Evolutionary conservation across 2,888 invertebrate species (phyloP), one percentile per base, ranked within the genome.

Genomic region (Hesperia comma): DNA sequence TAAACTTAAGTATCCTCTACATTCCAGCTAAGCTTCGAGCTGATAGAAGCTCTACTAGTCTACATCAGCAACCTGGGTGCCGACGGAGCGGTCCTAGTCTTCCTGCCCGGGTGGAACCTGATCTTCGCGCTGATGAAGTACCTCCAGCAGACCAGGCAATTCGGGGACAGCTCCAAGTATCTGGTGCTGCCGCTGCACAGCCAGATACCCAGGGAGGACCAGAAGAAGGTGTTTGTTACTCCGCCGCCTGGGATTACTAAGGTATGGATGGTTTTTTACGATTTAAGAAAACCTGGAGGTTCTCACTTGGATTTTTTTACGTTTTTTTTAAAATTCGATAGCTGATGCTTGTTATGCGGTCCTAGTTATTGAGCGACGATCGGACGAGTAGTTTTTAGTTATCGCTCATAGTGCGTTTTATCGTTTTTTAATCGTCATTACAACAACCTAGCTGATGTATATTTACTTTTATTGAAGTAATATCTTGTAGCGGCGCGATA

Each of bases 81-180:
- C 37, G 95, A 96, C 0, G 99, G 99, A 0, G 98, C 99, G 0
- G 95, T 99, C 0, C 92, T 99, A 0, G 93, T 99, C 2, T 99
- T 99, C 85, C 92, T 99, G 0, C 99, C 99, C 0, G 99, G 99
- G 0, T 99, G 99, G 99, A 99, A 98, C 90, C 92, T 98, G 14
- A 99, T 99, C 77, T 98, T 98, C 87, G 96, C 97, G 0, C 92
- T 99, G 61, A 96, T 98, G 95, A 96, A 96, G 81, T 96, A 96
- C 78, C 92, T 99, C 40, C 73, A 70, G 14, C 95, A 96, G 77
- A 96, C 97, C 81, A 94, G 75, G 0, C 80, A 84, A 21, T 97
- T 97, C 82, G 96, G 97, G 72, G 89, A 94, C 77, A 71, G 74
- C 5, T 82, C 92, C 0, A 88, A 93, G 33, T 99, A 96, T 81